Evolutionary conservation across 2,797 vertebrate genomes (phyloP), one percentile per base, ranked within the genome.

Genomic region (Hydrocynus forskahlii): DNA sequence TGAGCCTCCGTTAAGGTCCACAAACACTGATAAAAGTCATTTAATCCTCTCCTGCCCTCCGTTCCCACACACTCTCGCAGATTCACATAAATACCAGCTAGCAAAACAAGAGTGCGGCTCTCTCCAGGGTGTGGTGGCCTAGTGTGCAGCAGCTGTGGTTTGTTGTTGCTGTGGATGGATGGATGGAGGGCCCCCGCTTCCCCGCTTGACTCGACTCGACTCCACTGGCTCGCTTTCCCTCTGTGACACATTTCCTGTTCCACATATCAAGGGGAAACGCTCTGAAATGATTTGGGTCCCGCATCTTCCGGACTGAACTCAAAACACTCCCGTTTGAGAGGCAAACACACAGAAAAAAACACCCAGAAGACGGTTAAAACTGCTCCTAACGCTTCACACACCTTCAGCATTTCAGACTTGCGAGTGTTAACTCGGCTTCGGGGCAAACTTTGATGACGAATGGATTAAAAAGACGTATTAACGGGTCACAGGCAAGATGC

Each of bases 101-200:
- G 82, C 88, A 92, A 86, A 94, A 94, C 92, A 93, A 89, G 29
- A 89, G 73, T 21, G 76, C 83, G 83, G 77, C 85, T 87, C 89
- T 93, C 89, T 86, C 88, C 86, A 90, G 93, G 93, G 93, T 92
- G 94, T 93, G 92, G 92, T 75, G 85, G 88, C 90, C 88, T 87
- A 89, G 69, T 72, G 90, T 87, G 90, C 88, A 88, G 87, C 93
- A 95, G 93, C 92, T 94, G 93, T 85, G 92, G 91, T 91, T 89
- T 93, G 92, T 92, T 93, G 89, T 90, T 90, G 83, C 90, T 92
- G 89, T 80, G 89, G 89, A 92, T 84, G 73, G 78, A 86, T 85
- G 54, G 82, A 64, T 64, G 57, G 52, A 85, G 16, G 1, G 75
- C 67, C 80, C 55, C 0, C 14, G 69, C 68, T 48, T 43, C 0